Conservation (phyloP, 2,797 vertebrate genomes). For the Lepus townsendii region DNA sequence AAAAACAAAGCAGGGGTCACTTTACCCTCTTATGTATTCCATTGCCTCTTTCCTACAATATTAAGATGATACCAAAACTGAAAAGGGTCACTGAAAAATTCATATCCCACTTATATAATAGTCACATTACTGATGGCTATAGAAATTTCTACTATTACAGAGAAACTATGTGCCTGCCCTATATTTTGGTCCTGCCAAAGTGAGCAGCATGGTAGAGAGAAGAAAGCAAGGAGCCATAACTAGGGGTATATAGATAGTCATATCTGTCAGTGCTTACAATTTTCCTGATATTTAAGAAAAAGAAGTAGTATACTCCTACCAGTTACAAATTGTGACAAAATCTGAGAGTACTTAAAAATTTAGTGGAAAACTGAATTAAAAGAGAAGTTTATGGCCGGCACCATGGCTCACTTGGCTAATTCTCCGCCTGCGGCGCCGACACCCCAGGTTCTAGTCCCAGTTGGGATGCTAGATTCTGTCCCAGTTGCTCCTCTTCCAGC, state of each 20-base stretch:
- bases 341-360: background rate
- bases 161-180: conserved; percentile 35
- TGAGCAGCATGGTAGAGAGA: conserved; percentile 28
- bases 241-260: background rate
- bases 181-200: background rate
- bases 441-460: no score
- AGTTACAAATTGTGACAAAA: conserved; percentile 42
- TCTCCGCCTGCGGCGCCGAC: no score
- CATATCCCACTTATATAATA: background rate
- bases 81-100: conserved; percentile 16
- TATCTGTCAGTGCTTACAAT: conserved; percentile 25
- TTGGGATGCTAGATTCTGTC: no score
- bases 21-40: background rate
- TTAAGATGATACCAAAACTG: conserved; percentile 51
- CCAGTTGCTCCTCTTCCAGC: no score
- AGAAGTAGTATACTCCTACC: background rate
- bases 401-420: no score
- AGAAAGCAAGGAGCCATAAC: conserved; percentile 56
- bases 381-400: no score
- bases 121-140: background rate
- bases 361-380: no score
- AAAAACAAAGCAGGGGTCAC: background rate
- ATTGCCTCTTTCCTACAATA: conserved; percentile 38
- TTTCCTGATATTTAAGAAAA: conserved; percentile 48
- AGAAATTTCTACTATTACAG: conserved; percentile 42